phyloP scores from a whole-genome alignment of 2,113 vertebrate species.

The Corythoichthys haematopterus region DNA sequence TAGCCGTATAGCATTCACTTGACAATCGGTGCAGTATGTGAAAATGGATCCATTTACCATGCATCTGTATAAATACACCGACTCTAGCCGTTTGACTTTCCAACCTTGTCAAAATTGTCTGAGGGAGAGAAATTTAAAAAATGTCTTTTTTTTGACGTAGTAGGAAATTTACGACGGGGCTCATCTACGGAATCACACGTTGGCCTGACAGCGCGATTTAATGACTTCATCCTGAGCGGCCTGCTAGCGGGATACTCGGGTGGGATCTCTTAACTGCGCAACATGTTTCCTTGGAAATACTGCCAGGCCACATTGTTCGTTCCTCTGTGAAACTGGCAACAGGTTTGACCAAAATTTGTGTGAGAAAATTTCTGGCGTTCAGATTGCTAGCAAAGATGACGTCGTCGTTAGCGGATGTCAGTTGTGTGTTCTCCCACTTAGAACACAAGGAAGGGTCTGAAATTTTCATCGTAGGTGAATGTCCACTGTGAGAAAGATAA shows the following conservation, averaged over 20 bases:
- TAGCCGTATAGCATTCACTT: background rate
- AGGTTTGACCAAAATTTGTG: no score
- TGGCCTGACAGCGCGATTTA: background rate
- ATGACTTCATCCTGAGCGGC: background rate
- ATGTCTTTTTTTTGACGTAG: background rate
- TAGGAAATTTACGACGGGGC: background rate
- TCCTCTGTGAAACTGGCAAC: background rate
- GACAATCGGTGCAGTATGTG: background rate
- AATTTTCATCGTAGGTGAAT: no score
- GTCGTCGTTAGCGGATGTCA: no score
- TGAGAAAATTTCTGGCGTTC: no score
- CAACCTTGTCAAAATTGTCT: background rate
- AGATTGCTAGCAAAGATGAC: no score
- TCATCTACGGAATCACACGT: background rate
- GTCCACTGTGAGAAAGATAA: no score
- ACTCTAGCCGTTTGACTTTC: background rate
- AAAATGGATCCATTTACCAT: constrained; percentile 1
- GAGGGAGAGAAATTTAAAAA: background rate
- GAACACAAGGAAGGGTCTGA: no score
- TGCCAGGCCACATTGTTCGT: no score
- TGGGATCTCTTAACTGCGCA: background rate
- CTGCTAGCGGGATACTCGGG: background rate
- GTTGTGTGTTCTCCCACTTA: no score
- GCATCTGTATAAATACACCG: constrained; percentile 1
- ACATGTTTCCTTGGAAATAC: background rate